phyloP scores from a whole-genome alignment of 2,113 vertebrate genomes.

The Pseudorhombus dupliciocellatus region DNA sequence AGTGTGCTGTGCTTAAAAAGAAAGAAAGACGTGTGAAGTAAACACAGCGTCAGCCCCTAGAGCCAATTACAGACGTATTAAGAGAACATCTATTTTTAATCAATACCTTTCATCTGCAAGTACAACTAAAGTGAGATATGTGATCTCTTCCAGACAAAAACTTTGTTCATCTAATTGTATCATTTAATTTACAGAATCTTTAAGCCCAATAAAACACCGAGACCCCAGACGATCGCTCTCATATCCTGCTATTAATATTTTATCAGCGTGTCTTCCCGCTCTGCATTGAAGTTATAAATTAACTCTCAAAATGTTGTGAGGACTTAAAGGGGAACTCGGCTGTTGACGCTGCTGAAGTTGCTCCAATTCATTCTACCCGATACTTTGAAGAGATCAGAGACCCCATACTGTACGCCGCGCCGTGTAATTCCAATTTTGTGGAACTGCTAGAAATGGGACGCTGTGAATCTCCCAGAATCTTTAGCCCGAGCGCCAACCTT shows the following conservation, averaged over 20 bases:
- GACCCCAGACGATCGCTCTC: constrained; percentile 8
- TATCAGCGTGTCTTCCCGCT: constrained; percentile 24
- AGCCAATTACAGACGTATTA: background rate
- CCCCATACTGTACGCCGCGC: constrained; percentile 18
- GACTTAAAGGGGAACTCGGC: constrained; percentile 28
- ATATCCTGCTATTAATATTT: constrained; percentile 38
- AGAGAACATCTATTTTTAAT: background rate
- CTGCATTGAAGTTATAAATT: constrained; percentile 26
- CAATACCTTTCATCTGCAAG: background rate
- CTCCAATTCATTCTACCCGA: constrained; percentile 32
- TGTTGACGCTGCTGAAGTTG: constrained; percentile 31
- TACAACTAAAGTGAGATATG: background rate
- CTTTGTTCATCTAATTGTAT: background rate
- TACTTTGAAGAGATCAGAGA: constrained; percentile 67
- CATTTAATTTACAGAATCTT: constrained; percentile 17
- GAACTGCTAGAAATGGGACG: constrained; percentile 48
- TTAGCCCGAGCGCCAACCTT: constrained; percentile 57
- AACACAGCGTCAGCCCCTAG: background rate
- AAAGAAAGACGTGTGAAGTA: no score
- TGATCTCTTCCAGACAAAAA: background rate
- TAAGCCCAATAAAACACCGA: constrained; percentile 8
- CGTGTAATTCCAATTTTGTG: constrained; percentile 67
- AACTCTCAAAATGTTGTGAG: constrained; percentile 19
- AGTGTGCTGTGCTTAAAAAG: background rate
- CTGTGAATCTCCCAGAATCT: constrained; percentile 59